These are phyloP conservation scores for Hartigia nigra DNA, from an alignment of 2,888 invertebrate species.

Conservation along the genomic window DNA sequence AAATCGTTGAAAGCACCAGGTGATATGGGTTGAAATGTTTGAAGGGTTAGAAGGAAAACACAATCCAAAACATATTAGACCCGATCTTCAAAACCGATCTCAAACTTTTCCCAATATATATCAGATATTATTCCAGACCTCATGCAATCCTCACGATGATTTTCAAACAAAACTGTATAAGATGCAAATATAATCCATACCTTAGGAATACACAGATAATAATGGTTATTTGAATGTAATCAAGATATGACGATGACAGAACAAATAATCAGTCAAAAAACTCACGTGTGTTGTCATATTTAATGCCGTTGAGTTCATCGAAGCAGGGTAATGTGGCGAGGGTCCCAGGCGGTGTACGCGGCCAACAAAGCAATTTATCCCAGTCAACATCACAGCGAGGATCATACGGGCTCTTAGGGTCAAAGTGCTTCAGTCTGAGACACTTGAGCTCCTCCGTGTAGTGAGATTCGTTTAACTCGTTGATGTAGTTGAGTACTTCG, in stretches of 20 bases:
- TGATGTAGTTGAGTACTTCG: slow-evolving; percentile 47
- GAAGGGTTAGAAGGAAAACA: not conserved
- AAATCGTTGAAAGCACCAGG: not conserved
- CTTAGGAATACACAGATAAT: not conserved
- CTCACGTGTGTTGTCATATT: slow-evolving; percentile 87
- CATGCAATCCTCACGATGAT: not conserved
- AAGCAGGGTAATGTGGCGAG: slow-evolving; percentile 82
- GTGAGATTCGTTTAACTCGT: slow-evolving; percentile 46
- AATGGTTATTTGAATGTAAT: not conserved
- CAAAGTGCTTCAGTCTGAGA: slow-evolving; percentile 27
- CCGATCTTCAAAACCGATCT: not conserved
- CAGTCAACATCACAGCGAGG: slow-evolving; percentile 75
- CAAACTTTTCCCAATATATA: not conserved
- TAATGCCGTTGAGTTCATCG: slow-evolving; percentile 80
- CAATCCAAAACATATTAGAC: not conserved
- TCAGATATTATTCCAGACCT: not conserved
- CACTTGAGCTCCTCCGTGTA: slow-evolving; percentile 44
- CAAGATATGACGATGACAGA: too few relatives aligned
- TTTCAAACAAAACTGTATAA: not conserved
- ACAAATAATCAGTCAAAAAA: slow-evolving; percentile 48
- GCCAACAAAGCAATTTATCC: slow-evolving; percentile 88
- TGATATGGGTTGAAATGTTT: not conserved
- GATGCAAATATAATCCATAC: not conserved
- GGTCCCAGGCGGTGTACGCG: slow-evolving; percentile 77
- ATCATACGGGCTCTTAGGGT: slow-evolving; percentile 11